Evolutionary conservation across 2,888 invertebrate genomes (phyloP).

Genomic region (Nebria salina): DNA sequence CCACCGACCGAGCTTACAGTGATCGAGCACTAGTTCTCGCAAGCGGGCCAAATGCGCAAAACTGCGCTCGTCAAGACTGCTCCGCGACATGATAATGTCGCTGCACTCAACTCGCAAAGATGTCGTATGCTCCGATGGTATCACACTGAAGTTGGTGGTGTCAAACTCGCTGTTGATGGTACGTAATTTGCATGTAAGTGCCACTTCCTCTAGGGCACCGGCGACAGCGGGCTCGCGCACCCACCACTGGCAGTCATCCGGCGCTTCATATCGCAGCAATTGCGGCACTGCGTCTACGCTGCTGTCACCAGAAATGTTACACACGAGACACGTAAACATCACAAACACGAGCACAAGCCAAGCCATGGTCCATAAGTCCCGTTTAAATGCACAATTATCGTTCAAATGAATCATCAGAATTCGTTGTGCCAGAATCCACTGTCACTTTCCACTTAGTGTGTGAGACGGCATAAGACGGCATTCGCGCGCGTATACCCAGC

Average conservation of each 20-base stretch:
- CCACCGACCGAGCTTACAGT: slow-evolving; percentile 88
- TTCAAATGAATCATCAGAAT: neutral
- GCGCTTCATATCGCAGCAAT: slow-evolving; percentile 76
- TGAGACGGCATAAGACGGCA: neutral
- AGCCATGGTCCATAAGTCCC: slow-evolving; percentile 24
- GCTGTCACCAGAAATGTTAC: slow-evolving; percentile 34
- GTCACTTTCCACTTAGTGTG: slow-evolving; percentile 14
- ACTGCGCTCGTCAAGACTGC: slow-evolving; percentile 79
- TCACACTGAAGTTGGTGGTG: slow-evolving; percentile 88
- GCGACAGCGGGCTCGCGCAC: slow-evolving; percentile 69
- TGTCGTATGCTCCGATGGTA: slow-evolving; percentile 84
- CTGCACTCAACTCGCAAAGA: slow-evolving; percentile 82
- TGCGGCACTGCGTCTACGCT: slow-evolving; percentile 60
- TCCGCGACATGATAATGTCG: slow-evolving; percentile 81
- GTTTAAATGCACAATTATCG: slow-evolving; percentile 6
- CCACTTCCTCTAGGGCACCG: slow-evolving; percentile 72
- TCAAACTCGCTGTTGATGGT: slow-evolving; percentile 89
- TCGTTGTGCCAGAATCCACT: neutral
- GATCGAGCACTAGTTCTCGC: slow-evolving; percentile 82
- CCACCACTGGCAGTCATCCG: slow-evolving; percentile 88
- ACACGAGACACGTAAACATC: slow-evolving; percentile 11
- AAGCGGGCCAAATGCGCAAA: slow-evolving; percentile 83
- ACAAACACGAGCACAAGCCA: slow-evolving; percentile 18
- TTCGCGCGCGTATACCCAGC: slow-evolving; percentile 39
- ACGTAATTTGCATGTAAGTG: slow-evolving; percentile 80